Evolutionary conservation across 2,888 invertebrate genomes (phyloP).

Genomic region (Melolontha melolontha): DNA sequence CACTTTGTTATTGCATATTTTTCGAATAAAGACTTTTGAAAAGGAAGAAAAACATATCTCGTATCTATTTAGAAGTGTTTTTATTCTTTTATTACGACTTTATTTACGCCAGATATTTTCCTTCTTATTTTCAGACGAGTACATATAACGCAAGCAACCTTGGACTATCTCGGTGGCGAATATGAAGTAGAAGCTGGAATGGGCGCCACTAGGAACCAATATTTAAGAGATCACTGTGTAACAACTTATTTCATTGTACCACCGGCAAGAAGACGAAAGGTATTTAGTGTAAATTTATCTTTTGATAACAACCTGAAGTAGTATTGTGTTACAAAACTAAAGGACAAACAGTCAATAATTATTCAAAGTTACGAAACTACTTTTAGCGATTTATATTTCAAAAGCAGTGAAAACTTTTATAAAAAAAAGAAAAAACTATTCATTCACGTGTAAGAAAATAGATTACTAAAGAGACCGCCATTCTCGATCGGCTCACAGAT

Average conservation of each 20-base stretch:
- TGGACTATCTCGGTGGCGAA: conserved; percentile 87
- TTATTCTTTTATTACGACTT: too few relatives aligned
- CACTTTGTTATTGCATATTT: too few relatives aligned
- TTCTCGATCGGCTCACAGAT: too few relatives aligned
- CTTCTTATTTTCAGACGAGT: conserved; percentile 74
- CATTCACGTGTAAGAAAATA: too few relatives aligned
- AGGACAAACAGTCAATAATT: not conserved
- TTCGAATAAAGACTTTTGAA: too few relatives aligned
- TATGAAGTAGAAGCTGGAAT: conserved; percentile 92
- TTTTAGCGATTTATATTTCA: not conserved
- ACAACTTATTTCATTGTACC: conserved; percentile 92
- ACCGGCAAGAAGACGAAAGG: conserved; percentile 86
- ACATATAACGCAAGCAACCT: conserved; percentile 85
- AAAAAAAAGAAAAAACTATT: too few relatives aligned
- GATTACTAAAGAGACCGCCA: too few relatives aligned
- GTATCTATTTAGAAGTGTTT: too few relatives aligned
- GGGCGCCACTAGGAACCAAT: conserved; percentile 85
- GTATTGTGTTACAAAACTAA: conserved; percentile 25
- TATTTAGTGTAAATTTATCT: conserved; percentile 62
- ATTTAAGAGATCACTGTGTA: conserved; percentile 85
- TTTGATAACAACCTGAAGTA: not conserved
- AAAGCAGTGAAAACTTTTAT: not conserved
- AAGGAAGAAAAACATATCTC: too few relatives aligned
- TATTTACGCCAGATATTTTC: too few relatives aligned
- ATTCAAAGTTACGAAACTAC: too few relatives aligned